These are phyloP conservation scores for Coregonus ussuriensis DNA, from an alignment of 2,797 vertebrate species.

Conservation along the genomic window DNA sequence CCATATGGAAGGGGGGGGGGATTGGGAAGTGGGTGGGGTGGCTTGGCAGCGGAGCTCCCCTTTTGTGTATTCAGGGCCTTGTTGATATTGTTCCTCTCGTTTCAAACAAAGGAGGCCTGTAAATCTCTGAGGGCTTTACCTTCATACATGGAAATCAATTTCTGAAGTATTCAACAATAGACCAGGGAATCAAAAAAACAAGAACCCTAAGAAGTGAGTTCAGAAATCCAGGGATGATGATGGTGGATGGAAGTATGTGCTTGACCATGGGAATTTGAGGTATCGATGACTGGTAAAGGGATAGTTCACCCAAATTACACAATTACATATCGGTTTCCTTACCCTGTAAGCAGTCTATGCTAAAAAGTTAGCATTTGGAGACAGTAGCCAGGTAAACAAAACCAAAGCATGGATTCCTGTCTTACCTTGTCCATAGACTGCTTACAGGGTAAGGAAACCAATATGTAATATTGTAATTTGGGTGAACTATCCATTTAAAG, in stretches of 20 bases:
- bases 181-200: background rate
- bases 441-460: background rate
- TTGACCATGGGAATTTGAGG: background rate
- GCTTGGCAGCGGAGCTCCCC: background rate
- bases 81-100: conserved; percentile 9
- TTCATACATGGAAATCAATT: background rate
- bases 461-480: background rate
- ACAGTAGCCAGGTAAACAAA: background rate
- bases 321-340: background rate
- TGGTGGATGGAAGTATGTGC: background rate
- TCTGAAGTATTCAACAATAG: background rate
- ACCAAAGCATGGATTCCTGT: background rate
- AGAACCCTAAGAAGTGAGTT: background rate
- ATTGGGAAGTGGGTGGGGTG: conserved; percentile 17
- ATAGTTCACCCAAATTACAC: background rate
- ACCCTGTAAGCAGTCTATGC: background rate
- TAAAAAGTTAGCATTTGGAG: background rate
- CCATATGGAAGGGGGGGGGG: conserved; percentile 12
- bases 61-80: background rate
- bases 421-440: background rate
- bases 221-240: background rate
- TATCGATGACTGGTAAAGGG: background rate
- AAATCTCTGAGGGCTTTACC: conserved; percentile 4
- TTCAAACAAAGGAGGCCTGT: background rate
- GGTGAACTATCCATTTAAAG: background rate